A percentile compares a stretch with the other conserved stretches of the same genome.
Evolutionary conservation across 2,797 vertebrate genomes (phyloP).

Genomic region (Buceros bicornis): DNA sequence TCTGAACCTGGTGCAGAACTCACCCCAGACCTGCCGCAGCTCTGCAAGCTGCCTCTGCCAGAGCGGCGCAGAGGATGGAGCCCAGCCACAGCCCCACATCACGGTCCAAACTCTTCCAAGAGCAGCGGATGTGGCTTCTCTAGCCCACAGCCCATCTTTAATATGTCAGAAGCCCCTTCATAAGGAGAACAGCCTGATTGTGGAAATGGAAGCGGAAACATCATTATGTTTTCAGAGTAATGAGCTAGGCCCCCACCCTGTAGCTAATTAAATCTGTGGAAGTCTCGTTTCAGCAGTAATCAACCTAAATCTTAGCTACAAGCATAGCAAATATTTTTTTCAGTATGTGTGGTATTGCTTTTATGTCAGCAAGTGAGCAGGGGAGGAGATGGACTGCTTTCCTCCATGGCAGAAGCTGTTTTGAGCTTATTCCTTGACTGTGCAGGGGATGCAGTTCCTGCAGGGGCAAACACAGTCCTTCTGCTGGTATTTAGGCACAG

Average conservation of each 20-base stretch:
- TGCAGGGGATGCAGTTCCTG: not conserved
- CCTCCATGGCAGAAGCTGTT: not conserved
- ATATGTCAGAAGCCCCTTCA: not conserved
- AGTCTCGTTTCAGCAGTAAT: constrained; percentile 48
- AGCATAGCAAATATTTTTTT: not conserved
- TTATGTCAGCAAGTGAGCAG: not conserved
- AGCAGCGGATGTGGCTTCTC: not conserved
- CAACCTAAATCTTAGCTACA: constrained; percentile 46
- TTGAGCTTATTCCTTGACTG: not conserved
- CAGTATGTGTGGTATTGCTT: not conserved
- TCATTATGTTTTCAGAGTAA: constrained; percentile 2
- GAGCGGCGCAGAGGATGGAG: not conserved
- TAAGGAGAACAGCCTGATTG: not conserved
- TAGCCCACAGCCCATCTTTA: not conserved
- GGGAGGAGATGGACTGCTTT: not conserved
- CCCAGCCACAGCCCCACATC: not conserved
- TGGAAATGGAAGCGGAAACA: constrained; percentile 34
- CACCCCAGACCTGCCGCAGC: not conserved
- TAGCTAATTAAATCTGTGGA: constrained; percentile 42
- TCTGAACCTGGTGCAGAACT: not conserved
- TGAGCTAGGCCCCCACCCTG: constrained; percentile 19
- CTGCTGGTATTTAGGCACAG: not conserved
- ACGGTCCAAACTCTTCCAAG: not conserved
- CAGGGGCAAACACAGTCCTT: not conserved
- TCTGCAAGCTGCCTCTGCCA: not conserved